Evolutionary conservation across 2,888 invertebrate genomes (phyloP).

Genomic region (Eristalinus sepulchralis): DNA sequence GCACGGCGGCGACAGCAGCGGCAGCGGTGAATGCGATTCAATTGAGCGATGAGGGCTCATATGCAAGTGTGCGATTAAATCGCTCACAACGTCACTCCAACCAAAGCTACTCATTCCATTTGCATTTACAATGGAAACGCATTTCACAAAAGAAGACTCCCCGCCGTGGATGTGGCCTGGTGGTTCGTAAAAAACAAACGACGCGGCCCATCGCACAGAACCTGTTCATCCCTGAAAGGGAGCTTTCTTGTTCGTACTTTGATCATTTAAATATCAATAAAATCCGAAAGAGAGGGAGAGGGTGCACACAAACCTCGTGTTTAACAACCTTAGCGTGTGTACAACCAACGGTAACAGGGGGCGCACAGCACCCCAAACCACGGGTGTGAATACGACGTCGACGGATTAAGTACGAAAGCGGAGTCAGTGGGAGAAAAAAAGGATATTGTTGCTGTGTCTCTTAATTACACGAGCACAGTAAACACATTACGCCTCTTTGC

Average conservation of each 20-base stretch:
- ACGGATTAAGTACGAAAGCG: not conserved
- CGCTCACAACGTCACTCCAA: slow-evolving; percentile 7
- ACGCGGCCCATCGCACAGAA: not conserved
- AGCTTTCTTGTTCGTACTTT: slow-evolving; percentile 31
- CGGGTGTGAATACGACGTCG: slow-evolving; percentile 12
- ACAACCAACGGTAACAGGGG: slow-evolving; percentile 19
- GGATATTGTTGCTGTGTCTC: slow-evolving; percentile 42
- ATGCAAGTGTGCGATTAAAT: slow-evolving; percentile 22
- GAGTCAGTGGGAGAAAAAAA: slow-evolving; percentile 3
- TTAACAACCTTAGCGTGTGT: slow-evolving; percentile 20
- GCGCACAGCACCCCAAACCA: slow-evolving; percentile 8
- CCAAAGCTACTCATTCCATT: slow-evolving; percentile 22
- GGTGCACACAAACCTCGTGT: not conserved
- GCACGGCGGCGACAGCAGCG: too few species aligned
- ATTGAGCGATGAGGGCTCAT: not conserved
- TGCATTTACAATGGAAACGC: slow-evolving; percentile 44
- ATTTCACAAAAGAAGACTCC: slow-evolving; percentile 10
- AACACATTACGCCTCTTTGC: slow-evolving; percentile 50
- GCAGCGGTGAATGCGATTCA: not conserved
- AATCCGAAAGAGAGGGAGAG: not conserved
- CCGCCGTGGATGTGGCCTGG: not conserved
- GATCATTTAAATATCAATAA: slow-evolving; percentile 61
- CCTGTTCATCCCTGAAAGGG: slow-evolving; percentile 45
- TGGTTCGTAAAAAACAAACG: not conserved
- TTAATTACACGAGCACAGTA: slow-evolving; percentile 52